phyloP scores from a whole-genome alignment of 2,888 invertebrate species.

The Morpho achilles region DNA sequence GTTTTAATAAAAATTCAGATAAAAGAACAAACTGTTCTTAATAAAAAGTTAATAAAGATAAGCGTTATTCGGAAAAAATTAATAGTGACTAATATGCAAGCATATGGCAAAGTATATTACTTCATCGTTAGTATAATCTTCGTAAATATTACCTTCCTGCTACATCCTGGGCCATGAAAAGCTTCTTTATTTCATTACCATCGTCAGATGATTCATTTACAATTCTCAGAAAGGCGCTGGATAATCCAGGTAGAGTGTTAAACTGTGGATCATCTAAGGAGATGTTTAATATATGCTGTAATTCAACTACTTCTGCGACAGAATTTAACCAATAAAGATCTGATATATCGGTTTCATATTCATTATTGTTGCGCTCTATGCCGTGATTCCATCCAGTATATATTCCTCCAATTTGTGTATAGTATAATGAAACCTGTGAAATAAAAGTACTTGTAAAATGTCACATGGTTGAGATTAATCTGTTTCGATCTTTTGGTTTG shows the following conservation, averaged over 20 bases:
- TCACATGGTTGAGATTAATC: background rate
- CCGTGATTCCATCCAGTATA: conserved; percentile 87
- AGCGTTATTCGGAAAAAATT: too few relatives aligned
- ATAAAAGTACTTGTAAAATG: background rate
- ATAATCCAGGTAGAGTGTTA: conserved; percentile 56
- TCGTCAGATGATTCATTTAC: conserved; percentile 65
- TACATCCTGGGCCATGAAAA: conserved; percentile 89
- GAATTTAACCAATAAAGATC: conserved; percentile 88
- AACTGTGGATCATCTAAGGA: conserved; percentile 51
- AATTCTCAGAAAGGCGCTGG: conserved; percentile 83
- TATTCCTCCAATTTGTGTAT: conserved; percentile 88
- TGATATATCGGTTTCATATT: conserved; percentile 78
- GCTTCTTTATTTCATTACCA: conserved; percentile 55
- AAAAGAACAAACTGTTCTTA: too few relatives aligned
- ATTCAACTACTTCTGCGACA: conserved; percentile 85
- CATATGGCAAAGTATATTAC: conserved; percentile 7
- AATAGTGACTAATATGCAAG: background rate
- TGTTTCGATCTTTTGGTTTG: too few relatives aligned
- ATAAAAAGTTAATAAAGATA: too few relatives aligned
- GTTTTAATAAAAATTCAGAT: too few relatives aligned
- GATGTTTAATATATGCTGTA: conserved; percentile 76
- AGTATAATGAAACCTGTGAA: conserved; percentile 83
- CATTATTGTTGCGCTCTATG: conserved; percentile 81
- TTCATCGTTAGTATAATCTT: conserved; percentile 12
- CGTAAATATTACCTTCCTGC: conserved; percentile 79